A percentile compares a stretch with the other conserved stretches of the same genome.
phyloP scores from a whole-genome alignment of 1,140 invertebrate species.

The Drosophila nigromelanica region DNA sequence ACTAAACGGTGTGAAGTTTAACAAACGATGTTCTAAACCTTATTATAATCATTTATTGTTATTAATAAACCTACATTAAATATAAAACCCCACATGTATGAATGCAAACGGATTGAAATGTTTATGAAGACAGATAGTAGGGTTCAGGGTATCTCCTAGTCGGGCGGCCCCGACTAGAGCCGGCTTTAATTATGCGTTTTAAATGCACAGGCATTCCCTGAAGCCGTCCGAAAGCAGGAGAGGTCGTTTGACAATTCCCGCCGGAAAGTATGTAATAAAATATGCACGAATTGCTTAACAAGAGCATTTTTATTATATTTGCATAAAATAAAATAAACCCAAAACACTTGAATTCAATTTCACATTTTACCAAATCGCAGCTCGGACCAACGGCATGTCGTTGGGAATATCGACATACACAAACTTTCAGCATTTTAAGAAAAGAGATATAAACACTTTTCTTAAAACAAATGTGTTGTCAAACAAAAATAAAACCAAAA shows the following conservation, averaged over 20 bases:
- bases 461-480: neutral
- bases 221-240: constrained; percentile 5
- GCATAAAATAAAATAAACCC: constrained; percentile 41
- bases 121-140: too few species aligned
- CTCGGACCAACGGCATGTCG: too few species aligned
- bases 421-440: neutral
- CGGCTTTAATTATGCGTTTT: constrained; percentile 61
- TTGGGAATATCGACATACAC: neutral
- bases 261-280: constrained; percentile 65
- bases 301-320: constrained; percentile 34
- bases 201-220: constrained; percentile 38
- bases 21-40: too few species aligned
- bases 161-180: too few species aligned
- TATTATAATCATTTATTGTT: too few species aligned
- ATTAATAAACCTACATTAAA: too few species aligned
- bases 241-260: constrained; percentile 27
- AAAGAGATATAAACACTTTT: neutral
- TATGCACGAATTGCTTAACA: constrained; percentile 50
- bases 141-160: too few species aligned
- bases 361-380: constrained; percentile 14
- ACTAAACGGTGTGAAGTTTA: too few species aligned
- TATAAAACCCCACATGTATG: too few species aligned
- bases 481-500: neutral
- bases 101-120: too few species aligned
- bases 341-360: constrained; percentile 32